These are phyloP conservation scores for Nezara viridula DNA, from an alignment of 2,888 invertebrate species.

Conservation along the genomic window DNA sequence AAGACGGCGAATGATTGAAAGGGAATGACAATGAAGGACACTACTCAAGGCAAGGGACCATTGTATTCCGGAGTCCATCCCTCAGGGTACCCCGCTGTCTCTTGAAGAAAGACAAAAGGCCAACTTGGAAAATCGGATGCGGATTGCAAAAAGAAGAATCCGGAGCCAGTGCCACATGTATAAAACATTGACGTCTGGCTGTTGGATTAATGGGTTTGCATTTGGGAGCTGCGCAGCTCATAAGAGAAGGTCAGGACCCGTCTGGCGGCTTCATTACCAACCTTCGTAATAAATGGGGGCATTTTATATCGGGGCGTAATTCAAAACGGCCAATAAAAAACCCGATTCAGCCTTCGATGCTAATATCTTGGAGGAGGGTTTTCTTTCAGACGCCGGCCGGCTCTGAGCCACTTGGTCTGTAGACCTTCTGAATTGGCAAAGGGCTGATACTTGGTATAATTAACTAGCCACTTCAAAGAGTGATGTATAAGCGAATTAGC, in stretches of 20 bases:
- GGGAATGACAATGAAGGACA: constrained; percentile 35
- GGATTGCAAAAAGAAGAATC: constrained; percentile 27
- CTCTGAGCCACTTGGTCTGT: not conserved
- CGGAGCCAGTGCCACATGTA: constrained; percentile 46
- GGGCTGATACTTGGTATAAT: constrained; percentile 14
- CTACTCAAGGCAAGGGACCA: not conserved
- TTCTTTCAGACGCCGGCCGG: constrained; percentile 20
- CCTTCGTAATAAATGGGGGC: constrained; percentile 25
- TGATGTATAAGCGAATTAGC: constrained; percentile 34
- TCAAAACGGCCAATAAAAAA: constrained; percentile 23
- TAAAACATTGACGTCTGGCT: constrained; percentile 49
- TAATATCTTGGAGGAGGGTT: not conserved
- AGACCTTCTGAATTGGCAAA: constrained; percentile 5
- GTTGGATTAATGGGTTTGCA: constrained; percentile 36
- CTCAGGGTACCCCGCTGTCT: constrained; percentile 15
- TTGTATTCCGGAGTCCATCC: constrained; percentile 18
- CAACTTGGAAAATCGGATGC: constrained; percentile 26
- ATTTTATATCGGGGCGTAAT: constrained; percentile 2
- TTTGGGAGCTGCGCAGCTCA: constrained; percentile 18
- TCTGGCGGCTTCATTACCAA: constrained; percentile 46
- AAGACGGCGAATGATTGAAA: constrained; percentile 20
- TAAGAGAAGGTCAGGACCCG: constrained; percentile 32
- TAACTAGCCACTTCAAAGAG: constrained; percentile 24
- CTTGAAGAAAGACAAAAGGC: constrained; percentile 48
- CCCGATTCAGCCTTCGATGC: constrained; percentile 23